Percentiles rank a stretch among this genome's conserved stretches.
Evolutionary conservation across 2,797 vertebrate genomes (phyloP).

Genomic region (Gambelia wislizenii): DNA sequence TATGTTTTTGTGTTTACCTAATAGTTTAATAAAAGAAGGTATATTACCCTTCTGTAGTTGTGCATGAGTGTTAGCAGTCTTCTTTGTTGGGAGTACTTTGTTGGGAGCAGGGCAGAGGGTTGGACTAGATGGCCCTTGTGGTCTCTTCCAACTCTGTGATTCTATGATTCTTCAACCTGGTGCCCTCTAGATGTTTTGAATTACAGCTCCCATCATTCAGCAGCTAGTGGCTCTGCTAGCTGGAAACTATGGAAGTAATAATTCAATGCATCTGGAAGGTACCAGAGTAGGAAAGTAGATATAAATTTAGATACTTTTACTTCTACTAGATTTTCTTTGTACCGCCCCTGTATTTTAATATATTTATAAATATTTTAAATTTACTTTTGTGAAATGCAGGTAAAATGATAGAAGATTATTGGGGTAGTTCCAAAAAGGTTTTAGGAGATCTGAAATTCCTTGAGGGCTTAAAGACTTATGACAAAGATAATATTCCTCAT

Average conservation of each 20-base stretch:
- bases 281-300: not conserved
- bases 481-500: conserved; percentile 90
- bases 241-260: not conserved
- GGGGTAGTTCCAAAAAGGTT: conserved; percentile 93
- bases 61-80: not conserved
- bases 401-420: conserved; percentile 95
- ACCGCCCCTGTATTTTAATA: conserved; percentile 5
- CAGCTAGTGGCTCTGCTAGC: not conserved
- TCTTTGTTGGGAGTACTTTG: no score
- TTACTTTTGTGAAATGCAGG: conserved; percentile 78
- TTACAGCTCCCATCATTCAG: not conserved
- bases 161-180: not conserved
- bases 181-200: not conserved
- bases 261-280: not conserved
- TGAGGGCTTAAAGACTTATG: conserved; percentile 87
- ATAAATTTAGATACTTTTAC: not conserved
- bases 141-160: no score
- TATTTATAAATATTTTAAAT: conserved; percentile 35
- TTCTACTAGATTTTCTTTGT: not conserved
- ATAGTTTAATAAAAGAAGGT: not conserved
- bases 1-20: not conserved
- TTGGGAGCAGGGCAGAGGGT: no score
- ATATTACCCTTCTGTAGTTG: not conserved
- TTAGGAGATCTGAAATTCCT: conserved; percentile 93
- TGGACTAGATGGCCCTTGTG: no score